Evolutionary conservation across 2,113 vertebrate genomes (phyloP), one percentile per base, ranked within the genome.

Genomic region (Coreoperca whiteheadi): DNA sequence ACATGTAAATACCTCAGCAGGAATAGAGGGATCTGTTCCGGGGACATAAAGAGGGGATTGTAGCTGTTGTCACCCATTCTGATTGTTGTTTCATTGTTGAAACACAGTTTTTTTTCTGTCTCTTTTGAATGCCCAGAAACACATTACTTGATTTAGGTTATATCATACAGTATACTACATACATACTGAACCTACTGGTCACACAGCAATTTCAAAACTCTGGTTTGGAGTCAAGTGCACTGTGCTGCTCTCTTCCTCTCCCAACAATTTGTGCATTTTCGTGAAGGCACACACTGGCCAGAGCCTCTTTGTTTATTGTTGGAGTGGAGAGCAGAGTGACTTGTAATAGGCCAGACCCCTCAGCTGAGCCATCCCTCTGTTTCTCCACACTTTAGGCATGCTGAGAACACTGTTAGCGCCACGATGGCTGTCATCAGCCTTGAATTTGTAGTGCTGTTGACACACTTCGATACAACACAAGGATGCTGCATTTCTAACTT

Each of bases 31-130:
- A 84, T 91, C 89, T 93, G 88, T 93, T 87, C 87, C 88, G 86
- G 71, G 25, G 28, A 86, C 82, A 95, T 93, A 94, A 94, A 94
- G 92, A 85, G 60, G 37, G 91, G 90, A 90, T 91, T 95, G 94
- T 96, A 85, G 79, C 60, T 65, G 30, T 66, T 59, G 67, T 89
- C 63, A 51, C 77, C n/a, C 69, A 48, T 78, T 79, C 68, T 69
- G 43, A 78, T 71, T 91, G 81, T 72, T 88, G 80, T 88, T 82
- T 88, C 41, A 50, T 28, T 57, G n/a, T 61, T 68, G 28, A 82
- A 88, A 78, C 59, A 67, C 76, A 87, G 83, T 82, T 88, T 67
- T 83, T n/a, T n/a, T 82, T 66, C 60, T 89, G 18, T 74, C 32
- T n/a, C 39, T 43, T 67, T 74, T 67, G 60, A 74, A 68, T 16